phyloP scores from a whole-genome alignment of 1,140 invertebrate genomes.

The Atta colombica region DNA sequence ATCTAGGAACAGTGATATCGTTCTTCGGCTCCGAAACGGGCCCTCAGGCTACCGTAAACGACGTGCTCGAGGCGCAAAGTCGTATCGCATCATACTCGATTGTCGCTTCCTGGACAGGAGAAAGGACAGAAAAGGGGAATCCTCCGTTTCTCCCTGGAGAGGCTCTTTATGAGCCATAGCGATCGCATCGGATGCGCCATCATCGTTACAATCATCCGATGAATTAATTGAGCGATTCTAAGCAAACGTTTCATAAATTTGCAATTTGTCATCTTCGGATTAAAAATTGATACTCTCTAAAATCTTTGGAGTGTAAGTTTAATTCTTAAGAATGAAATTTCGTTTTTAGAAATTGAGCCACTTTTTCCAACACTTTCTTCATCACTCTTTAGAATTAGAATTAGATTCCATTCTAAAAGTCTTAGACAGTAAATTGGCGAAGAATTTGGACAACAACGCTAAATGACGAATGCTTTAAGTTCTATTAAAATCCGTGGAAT shows the following conservation, averaged over 20 bases:
- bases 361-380: too few relatives aligned
- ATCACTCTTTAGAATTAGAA: not conserved
- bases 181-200: conserved; percentile 12
- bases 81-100: conserved; percentile 52
- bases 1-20: conserved; percentile 16
- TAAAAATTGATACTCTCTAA: too few relatives aligned
- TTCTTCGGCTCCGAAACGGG: conserved; percentile 10
- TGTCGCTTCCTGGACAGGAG: conserved; percentile 40
- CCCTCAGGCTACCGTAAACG: conserved; percentile 57
- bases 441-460: not conserved
- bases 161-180: conserved; percentile 12
- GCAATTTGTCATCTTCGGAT: not conserved
- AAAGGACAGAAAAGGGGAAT: not conserved
- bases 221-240: not conserved
- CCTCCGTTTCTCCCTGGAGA: conserved; percentile 41
- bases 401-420: too few relatives aligned
- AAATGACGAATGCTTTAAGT: not conserved
- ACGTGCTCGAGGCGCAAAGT: conserved; percentile 13
- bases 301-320: too few relatives aligned
- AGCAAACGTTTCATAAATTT: not conserved
- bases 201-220: not conserved
- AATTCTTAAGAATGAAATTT: too few relatives aligned
- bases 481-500: not conserved
- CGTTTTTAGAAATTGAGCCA: too few relatives aligned
- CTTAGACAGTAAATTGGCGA: conserved; percentile 16